Conservation (phyloP, 1,140 invertebrate species). For the Drosophila sproati region DNA sequence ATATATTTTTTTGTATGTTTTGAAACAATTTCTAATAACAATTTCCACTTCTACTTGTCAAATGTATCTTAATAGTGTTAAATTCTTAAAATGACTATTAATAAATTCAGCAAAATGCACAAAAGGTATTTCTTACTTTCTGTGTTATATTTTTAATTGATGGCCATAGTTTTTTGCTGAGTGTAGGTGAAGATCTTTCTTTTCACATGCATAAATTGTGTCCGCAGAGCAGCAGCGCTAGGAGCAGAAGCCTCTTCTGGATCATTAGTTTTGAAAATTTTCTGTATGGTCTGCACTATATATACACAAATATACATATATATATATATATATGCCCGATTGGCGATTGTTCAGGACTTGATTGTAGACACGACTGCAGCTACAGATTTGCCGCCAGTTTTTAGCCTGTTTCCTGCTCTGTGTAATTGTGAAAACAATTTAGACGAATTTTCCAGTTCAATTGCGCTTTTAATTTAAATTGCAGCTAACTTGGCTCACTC, state of each 20-base stretch:
- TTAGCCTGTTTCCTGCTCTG: constrained; percentile 24
- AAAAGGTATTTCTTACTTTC: too few relatives aligned
- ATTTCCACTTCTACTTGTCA: too few relatives aligned
- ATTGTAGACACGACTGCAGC: constrained; percentile 40
- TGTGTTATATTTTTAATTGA: too few relatives aligned
- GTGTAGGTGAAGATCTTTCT: constrained; percentile 56
- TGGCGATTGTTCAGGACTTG: constrained; percentile 64
- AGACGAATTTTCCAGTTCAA: constrained; percentile 81
- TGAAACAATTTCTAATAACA: too few relatives aligned
- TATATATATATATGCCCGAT: constrained; percentile 7
- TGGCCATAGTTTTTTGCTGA: not conserved
- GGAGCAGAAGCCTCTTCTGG: constrained; percentile 27
- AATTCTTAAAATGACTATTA: too few relatives aligned
- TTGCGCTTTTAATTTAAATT: constrained; percentile 83
- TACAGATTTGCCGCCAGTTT: constrained; percentile 5
- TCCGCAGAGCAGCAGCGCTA: constrained; percentile 53
- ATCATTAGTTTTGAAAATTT: constrained; percentile 79
- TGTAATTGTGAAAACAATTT: constrained; percentile 81
- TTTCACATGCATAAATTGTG: constrained; percentile 79
- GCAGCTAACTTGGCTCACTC: constrained; percentile 43
- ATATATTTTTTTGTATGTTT: too few relatives aligned
- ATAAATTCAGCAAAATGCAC: too few relatives aligned
- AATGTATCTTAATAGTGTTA: too few relatives aligned
- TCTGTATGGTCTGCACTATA: constrained; percentile 48
- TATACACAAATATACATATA: not conserved